Evolutionary conservation across 2,888 invertebrate genomes (phyloP).

Genomic region (Amblyteles armatorius): DNA sequence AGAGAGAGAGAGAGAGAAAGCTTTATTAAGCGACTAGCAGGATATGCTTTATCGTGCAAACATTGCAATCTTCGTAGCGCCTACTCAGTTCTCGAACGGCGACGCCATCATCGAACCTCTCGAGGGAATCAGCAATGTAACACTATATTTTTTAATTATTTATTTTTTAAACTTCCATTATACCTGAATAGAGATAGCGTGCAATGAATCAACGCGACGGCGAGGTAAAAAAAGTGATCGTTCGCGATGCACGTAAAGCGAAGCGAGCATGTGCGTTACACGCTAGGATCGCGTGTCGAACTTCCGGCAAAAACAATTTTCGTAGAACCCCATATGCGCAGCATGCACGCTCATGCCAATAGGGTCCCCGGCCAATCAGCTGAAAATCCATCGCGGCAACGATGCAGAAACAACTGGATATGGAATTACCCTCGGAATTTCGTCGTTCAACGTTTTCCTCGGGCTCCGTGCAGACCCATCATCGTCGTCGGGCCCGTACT

Average conservation of each 20-base stretch:
- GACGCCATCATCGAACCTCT: background rate
- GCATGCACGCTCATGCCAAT: slow-evolving; percentile 49
- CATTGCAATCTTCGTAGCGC: slow-evolving; percentile 24
- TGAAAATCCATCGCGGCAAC: slow-evolving; percentile 39
- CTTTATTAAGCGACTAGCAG: slow-evolving; percentile 73
- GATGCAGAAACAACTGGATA: slow-evolving; percentile 46
- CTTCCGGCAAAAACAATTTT: slow-evolving; percentile 66
- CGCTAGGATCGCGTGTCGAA: slow-evolving; percentile 63
- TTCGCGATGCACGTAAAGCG: background rate
- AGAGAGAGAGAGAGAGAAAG: slow-evolving; percentile 56
- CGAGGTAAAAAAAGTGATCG: slow-evolving; percentile 43
- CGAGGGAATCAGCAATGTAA: background rate
- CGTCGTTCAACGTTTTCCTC: slow-evolving; percentile 39
- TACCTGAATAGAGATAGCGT: slow-evolving; percentile 55
- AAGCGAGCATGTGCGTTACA: slow-evolving; percentile 22
- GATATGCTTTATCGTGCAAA: slow-evolving; percentile 36
- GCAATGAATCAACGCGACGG: slow-evolving; percentile 54
- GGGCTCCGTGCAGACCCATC: slow-evolving; percentile 3
- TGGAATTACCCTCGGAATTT: slow-evolving; percentile 51
- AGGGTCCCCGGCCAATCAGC: slow-evolving; percentile 40
- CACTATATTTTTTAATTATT: slow-evolving; percentile 8
- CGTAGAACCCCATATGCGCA: slow-evolving; percentile 56
- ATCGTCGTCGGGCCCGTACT: background rate
- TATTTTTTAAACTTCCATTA: slow-evolving; percentile 44
- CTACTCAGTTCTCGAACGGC: background rate